Evolutionary conservation across 2,797 vertebrate genomes (phyloP).

Genomic region (Microtus californicus): DNA sequence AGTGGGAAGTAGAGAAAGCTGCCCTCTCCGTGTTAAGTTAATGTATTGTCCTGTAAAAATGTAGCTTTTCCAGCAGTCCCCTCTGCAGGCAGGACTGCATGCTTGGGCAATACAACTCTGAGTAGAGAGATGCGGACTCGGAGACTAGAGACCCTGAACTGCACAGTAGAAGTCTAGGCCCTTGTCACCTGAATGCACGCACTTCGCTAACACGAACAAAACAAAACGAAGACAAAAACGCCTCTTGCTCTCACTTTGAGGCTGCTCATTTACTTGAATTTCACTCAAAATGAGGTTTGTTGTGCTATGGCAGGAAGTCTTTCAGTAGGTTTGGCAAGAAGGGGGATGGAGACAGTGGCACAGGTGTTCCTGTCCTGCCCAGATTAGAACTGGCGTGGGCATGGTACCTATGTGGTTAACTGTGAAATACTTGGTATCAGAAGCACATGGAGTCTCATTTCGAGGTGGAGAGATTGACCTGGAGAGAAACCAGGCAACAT

Average conservation of each 20-base stretch:
- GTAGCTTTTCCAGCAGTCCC: neutral
- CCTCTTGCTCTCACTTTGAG: neutral
- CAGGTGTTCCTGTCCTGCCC: neutral
- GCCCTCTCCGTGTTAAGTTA: neutral
- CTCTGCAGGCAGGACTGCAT: neutral
- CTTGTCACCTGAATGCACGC: neutral
- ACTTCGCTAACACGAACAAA: neutral
- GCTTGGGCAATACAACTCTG: neutral
- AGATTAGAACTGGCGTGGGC: neutral
- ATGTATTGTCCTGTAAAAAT: constrained; percentile 35
- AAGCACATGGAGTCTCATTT: neutral
- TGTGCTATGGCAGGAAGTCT: neutral
- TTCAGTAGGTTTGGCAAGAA: neutral
- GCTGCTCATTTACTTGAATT: neutral
- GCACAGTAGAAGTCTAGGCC: neutral
- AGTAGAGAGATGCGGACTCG: neutral
- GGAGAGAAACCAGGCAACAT: neutral
- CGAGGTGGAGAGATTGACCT: neutral
- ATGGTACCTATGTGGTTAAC: neutral
- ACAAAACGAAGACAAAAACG: neutral
- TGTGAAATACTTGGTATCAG: neutral
- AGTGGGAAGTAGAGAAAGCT: neutral
- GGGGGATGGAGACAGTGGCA: neutral
- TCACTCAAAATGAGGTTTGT: constrained; percentile 32
- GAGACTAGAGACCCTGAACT: neutral